A percentile compares a stretch with the other conserved stretches of the same genome.
Evolutionary conservation across 2,797 vertebrate species (phyloP).

Genomic region (Falco berigora): DNA sequence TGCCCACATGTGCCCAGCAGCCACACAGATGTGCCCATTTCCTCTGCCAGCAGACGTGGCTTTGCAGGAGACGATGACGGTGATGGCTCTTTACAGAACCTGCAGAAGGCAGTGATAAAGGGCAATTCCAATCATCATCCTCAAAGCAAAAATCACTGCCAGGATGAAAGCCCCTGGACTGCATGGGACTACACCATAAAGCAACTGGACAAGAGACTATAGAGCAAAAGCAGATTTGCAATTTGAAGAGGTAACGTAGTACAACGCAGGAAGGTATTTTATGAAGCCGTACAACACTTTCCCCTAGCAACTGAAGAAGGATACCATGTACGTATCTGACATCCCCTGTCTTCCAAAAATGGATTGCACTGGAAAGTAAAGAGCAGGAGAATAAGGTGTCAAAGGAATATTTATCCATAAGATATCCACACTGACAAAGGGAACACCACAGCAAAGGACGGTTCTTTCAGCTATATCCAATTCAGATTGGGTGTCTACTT

Average conservation of each 20-base stretch:
- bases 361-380: neutral
- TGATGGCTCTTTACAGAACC: neutral
- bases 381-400: neutral
- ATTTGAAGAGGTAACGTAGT: neutral
- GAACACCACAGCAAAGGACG: neutral
- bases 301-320: neutral
- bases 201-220: neutral
- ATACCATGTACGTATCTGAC: neutral
- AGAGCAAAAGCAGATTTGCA: neutral
- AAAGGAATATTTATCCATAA: neutral
- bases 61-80: neutral
- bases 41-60: neutral
- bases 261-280: neutral
- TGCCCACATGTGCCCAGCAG: neutral
- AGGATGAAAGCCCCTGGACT: neutral
- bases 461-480: neutral
- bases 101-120: neutral
- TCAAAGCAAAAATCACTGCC: neutral
- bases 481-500: neutral
- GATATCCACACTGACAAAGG: neutral
- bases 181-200: neutral
- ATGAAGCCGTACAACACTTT: neutral
- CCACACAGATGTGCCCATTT: neutral
- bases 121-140: neutral
- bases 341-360: neutral